phyloP scores from a whole-genome alignment of 1,140 invertebrate genomes.

The Drosophila bocki region DNA sequence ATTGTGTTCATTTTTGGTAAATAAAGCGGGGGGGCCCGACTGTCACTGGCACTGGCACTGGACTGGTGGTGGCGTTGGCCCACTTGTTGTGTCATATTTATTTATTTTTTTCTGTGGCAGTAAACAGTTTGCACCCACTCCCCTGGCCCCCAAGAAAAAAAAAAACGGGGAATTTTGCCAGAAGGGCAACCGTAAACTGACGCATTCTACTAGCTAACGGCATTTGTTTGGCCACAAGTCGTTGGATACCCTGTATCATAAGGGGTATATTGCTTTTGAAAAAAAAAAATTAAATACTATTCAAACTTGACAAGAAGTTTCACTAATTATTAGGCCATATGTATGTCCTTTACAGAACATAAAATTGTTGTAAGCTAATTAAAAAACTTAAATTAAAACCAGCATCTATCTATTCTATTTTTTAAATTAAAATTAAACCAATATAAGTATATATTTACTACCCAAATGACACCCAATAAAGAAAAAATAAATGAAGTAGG shows the following conservation, averaged over 20 bases:
- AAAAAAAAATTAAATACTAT: not conserved
- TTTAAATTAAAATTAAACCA: too few species aligned
- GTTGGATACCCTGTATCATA: not conserved
- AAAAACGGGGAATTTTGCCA: constrained; percentile 37
- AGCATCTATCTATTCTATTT: too few species aligned
- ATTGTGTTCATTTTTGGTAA: constrained; percentile 2
- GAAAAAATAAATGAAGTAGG: not conserved
- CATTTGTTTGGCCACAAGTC: constrained; percentile 42
- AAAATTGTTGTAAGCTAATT: not conserved
- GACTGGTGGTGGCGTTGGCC: constrained; percentile 17
- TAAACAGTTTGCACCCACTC: constrained; percentile 27
- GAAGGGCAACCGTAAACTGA: constrained; percentile 46
- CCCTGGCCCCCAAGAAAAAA: not conserved
- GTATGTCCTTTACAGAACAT: too few species aligned
- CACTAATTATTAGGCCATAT: not conserved
- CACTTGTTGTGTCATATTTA: constrained; percentile 28
- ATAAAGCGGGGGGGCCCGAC: constrained; percentile 9
- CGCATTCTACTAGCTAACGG: constrained; percentile 40
- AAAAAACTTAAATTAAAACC: not conserved
- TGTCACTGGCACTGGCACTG: not conserved
- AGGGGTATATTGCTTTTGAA: not conserved
- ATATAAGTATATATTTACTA: too few species aligned
- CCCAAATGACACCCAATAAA: not conserved
- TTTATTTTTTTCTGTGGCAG: constrained; percentile 16
- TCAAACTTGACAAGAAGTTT: not conserved